A percentile compares a stretch with the other conserved stretches of the same genome.
Conservation (phyloP, 2,797 vertebrate genomes). For the Enteromius treurensis region DNA sequence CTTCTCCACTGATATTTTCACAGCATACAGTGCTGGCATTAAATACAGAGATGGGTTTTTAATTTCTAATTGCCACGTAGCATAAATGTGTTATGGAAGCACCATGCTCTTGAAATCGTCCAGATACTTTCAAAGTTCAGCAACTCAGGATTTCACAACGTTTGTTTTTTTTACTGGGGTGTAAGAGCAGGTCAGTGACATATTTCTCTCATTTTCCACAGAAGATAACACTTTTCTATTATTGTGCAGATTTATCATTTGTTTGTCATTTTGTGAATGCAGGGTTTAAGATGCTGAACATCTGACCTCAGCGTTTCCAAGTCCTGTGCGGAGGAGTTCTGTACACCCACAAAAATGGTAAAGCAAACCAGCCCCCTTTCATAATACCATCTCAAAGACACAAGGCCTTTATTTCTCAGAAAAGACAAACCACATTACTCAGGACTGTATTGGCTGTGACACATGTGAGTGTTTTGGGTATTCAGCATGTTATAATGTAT, state of each 20-base stretch:
- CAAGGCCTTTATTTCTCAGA: slow-evolving; percentile 3
- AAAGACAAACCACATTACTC: slow-evolving; percentile 2
- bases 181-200: slow-evolving; percentile 14
- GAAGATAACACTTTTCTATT: slow-evolving; percentile 33
- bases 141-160: slow-evolving; percentile 36
- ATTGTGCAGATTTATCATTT: slow-evolving; percentile 38
- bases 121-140: slow-evolving; percentile 22
- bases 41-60: neutral
- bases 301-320: slow-evolving; percentile 25
- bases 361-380: slow-evolving; percentile 4
- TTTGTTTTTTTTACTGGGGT: slow-evolving; percentile 21
- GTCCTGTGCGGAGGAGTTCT: slow-evolving; percentile 34
- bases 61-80: neutral
- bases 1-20: slow-evolving; percentile 23
- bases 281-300: neutral
- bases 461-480: neutral
- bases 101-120: slow-evolving; percentile 20
- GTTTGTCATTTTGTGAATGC: slow-evolving; percentile 5
- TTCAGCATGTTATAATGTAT: slow-evolving; percentile 1
- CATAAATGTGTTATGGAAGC: neutral
- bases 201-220: slow-evolving; percentile 27
- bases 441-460: neutral
- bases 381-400: slow-evolving; percentile 11
- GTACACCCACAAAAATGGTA: slow-evolving; percentile 36
- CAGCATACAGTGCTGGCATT: neutral